Evolutionary conservation across 2,797 vertebrate species (phyloP), one percentile per base, ranked within the genome.

Genomic region (Carapus acus): DNA sequence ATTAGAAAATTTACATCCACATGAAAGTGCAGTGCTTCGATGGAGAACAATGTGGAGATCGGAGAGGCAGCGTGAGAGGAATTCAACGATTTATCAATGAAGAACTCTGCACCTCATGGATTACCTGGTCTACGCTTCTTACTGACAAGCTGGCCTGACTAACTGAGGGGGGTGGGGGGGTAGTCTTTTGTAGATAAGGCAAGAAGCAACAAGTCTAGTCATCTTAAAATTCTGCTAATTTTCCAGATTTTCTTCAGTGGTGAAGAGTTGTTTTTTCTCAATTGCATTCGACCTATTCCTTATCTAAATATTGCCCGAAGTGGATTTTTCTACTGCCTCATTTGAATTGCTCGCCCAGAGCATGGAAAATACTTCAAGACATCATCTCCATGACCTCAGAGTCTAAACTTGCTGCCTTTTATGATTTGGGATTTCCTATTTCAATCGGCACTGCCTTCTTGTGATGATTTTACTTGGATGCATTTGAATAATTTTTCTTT

Each of bases 121-220:
- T 62, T 49, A 81, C 87, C 80, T 80, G 75, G 67, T 74, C 59
- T 78, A 84, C 86, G 76, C 81, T 71, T 79, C 78, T 87, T 85
- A 84, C 75, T 68, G 76, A 83, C 56, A 70, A 73, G 51, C 11
- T 33, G 31, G 31, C 4, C 4, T 33, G 7, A 15, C 13, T 15
- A 2, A 52, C 39, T 8, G 49, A 69, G 49, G 59, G 70, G 58
- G 54, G 53, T 34, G 1, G 44, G 39, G 48, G 69, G 44, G 33
- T 54, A 62, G 65, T 76, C 74, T 74, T 27, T 36, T 71, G 19
- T 58, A 67, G n/a, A n/a, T n/a, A n/a, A n/a, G n/a, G n/a, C n/a
- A n/a, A n/a, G n/a, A n/a, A n/a, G n/a, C n/a, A n/a, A n/a, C n/a
- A n/a, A n/a, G n/a, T n/a, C n/a, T n/a, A n/a, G n/a, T n/a, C n/a